Base-by-base conservation (phyloP, 2,888 invertebrate species). In the Acleris emargana region DNA sequence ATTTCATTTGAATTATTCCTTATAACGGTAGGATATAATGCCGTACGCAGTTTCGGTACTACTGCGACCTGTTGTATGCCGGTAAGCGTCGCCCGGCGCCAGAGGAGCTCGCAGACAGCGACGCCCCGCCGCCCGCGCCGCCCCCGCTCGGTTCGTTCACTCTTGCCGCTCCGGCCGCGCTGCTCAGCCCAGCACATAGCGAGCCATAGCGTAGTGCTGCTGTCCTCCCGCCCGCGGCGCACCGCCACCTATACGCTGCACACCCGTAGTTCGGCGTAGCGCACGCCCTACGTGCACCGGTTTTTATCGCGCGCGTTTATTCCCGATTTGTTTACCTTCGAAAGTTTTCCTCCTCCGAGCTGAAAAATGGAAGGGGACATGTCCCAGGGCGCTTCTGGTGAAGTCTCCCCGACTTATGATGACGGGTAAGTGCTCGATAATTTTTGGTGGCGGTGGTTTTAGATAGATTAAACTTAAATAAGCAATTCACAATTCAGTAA, bases 381-480 rank as follows among this genome's bases (percentile, higher is more conserved):
- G 73, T 89, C 90, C 71, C 89, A 86, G 73, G 82, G 76, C 70
- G 84, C 77, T 73, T 90, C 91, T 67, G 87, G 90, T 68, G 86
- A 84, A 58, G 82, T 71, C 70, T 84, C 90, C 51, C 89, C 89
- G 45, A 83, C 82, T 62, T 89, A 81, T 73, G 90, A 90, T 58
- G 91, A 91, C 74, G 82, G 85, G 91, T 91, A 83, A 87, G 88
- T 69, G 43, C 62, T 16, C 53, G 62, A 49, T 58, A 22, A 13
- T 20, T 28, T n/a, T 28, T 50, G 43, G 42, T 51, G 45, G 43
- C 42, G n/a, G 42, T 32, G 13, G 54, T 17, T 51, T 25, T 2
- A 9, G 32, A 7, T 32, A 32, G 32, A n/a, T n/a, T n/a, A 7
- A 28, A 28, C 32, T 32, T 32, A 7, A 32, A 25, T 25, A 6